Evolutionary conservation across 2,888 invertebrate genomes (phyloP), one percentile per base, ranked within the genome.

Genomic region (Terebella lapidaria): DNA sequence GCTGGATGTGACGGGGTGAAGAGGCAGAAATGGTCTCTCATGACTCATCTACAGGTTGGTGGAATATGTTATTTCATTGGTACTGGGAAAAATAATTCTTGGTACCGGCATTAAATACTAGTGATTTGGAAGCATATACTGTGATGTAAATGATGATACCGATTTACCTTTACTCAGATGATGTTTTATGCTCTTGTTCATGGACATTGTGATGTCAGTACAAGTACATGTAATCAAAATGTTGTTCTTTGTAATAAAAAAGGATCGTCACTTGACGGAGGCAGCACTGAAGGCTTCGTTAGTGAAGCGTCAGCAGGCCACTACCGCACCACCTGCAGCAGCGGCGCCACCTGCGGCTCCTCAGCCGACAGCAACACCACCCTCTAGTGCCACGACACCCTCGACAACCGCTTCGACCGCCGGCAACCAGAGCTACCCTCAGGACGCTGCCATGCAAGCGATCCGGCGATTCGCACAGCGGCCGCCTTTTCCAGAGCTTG

Each of bases 381-480:
- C 42, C 26, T 51, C 35, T 25, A 81, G 82, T 63, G 25, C 55
- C 49, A 30, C 70, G 67, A 61, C 70, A 67, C 58, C 67, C 61
- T 54, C 69, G 67, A 45, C 58, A 57, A 62, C 85, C 72, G 73
- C 85, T 72, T 84, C 75, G 47, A 59, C 67, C 27, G 59, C 67
- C 2, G 47, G 35, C 35, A 10, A 10, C 35, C 35, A 35, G 10
- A 10, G 92, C 15, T 94, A 94, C 79, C 92, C 91, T 52, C 91
- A 90, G 3, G 94, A 95, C 78, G 97, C 99, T 15, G 99, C 99
- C 2, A 85, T 94, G 67, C 94, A 96, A 70, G 99, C 99, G 0
- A 94, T 99, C 63, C 91, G 94, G 79, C 87, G 97, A 68, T 97
- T 97, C 80, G 92, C 95, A 5, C 85, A 91, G 20, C 72, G 73